A percentile compares a stretch with the other conserved stretches of the same genome.
Conservation (phyloP, 1,140 invertebrate species). For the Dendroctonus ponderosae region DNA sequence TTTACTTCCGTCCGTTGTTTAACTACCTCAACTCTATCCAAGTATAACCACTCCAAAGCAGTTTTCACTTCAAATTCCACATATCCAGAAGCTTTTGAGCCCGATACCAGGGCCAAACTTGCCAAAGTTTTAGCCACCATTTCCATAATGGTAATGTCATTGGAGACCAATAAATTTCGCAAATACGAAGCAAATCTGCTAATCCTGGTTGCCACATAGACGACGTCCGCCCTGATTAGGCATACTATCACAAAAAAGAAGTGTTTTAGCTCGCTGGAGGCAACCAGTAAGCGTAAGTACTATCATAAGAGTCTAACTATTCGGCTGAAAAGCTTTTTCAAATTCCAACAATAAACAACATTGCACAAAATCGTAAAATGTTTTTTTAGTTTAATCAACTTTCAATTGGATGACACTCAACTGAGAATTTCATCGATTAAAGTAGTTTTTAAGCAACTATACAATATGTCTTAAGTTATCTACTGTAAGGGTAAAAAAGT, state of each 20-base stretch:
- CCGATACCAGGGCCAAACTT: constrained; percentile 84
- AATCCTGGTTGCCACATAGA: constrained; percentile 85
- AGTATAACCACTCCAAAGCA: constrained; percentile 90
- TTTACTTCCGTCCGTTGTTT: too few species aligned
- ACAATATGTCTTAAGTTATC: too few species aligned
- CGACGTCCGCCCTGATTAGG: constrained; percentile 87
- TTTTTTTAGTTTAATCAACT: background rate
- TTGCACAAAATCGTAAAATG: background rate
- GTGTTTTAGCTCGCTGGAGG: background rate
- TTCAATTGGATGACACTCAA: too few species aligned
- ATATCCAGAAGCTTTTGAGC: constrained; percentile 91
- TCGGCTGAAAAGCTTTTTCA: background rate
- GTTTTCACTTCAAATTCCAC: constrained; percentile 95
- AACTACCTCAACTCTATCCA: constrained; percentile 77
- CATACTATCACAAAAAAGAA: constrained; percentile 64
- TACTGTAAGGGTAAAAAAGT: too few species aligned
- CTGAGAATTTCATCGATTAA: too few species aligned
- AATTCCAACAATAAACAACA: background rate
- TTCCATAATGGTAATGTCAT: constrained; percentile 91
- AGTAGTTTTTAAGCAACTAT: too few species aligned
- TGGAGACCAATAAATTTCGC: constrained; percentile 83
- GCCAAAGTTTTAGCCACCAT: constrained; percentile 93
- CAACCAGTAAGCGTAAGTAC: background rate
- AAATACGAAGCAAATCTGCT: constrained; percentile 92
- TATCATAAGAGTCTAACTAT: too few species aligned